Evolutionary conservation across 2,113 vertebrate genomes (phyloP).

Genomic region (Chionodraco myersi): DNA sequence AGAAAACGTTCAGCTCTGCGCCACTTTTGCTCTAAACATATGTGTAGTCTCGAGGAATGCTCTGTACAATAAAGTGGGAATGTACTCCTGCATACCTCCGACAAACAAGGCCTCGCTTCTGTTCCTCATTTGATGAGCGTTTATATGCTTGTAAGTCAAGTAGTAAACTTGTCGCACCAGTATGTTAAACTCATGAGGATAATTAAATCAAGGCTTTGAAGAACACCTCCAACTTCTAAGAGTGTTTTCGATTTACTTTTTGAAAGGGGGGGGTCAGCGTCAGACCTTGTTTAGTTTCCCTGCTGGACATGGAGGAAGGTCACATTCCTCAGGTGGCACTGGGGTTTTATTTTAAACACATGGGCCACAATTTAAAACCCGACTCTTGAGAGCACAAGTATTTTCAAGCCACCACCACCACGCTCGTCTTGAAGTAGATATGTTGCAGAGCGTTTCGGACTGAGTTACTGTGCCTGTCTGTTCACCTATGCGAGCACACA

Average conservation of each 20-base stretch:
- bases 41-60: conserved; percentile 19
- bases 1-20: neutral
- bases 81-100: conserved; percentile 27
- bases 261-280: conserved; percentile 36
- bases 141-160: conserved; percentile 73
- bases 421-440: conserved; percentile 12
- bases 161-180: conserved; percentile 64
- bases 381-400: neutral
- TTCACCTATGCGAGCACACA: neutral
- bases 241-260: conserved; percentile 74
- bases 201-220: conserved; percentile 70
- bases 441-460: conserved; percentile 13
- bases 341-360: conserved; percentile 75
- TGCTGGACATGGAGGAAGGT: conserved; percentile 66
- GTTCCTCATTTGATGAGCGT: conserved; percentile 59
- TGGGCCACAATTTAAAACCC: conserved; percentile 22
- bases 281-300: conserved; percentile 66
- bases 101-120: conserved; percentile 49
- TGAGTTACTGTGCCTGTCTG: neutral
- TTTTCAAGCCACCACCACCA: conserved; percentile 31
- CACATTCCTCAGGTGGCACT: conserved; percentile 77
- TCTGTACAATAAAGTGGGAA: conserved; percentile 17
- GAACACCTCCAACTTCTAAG: conserved; percentile 41
- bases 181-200: conserved; percentile 56
- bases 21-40: neutral